Evolutionary conservation across 1,140 invertebrate genomes (phyloP), one percentile per base, ranked within the genome.

Genomic region (Latrodectus geometricus): DNA sequence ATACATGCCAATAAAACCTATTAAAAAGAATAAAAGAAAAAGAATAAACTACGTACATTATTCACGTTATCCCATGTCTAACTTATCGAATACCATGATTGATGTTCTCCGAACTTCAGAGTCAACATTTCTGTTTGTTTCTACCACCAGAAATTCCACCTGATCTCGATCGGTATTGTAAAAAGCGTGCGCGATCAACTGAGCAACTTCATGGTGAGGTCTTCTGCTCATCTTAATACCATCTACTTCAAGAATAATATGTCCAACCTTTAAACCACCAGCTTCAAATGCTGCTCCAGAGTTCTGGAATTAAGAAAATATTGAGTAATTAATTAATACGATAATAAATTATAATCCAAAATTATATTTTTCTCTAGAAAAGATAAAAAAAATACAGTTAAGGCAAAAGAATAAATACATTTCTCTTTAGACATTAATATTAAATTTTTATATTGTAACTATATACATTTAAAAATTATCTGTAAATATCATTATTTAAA

Each of bases 281-380:
- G 96, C 96, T 90, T 96, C 95, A 91, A 94, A 97, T 70, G 97
- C 97, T 88, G 97, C 96, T 88, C 97, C 97, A 90, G 97, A 96
- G 92, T 97, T 96, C 96, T 98, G 91, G 54, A 92, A 93, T 35
- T 5, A 88, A 89, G 86, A 79, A 12, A 81, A 72, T 14, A 14
- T 15, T n/a, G 0, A n/a, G 0, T 54, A 52, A 54, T 9, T 69
- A 15, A 9, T 20, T 21, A n/a, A 21, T 69, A 69, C 0, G 11
- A 14, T 56, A 56, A 14, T 56, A 56, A 9, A 56, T 56, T 14
- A n/a, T n/a, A n/a, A n/a, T 56, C 54, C 54, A 56, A 9, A 56
- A 14, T 56, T n/a, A n/a, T n/a, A n/a, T n/a, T n/a, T n/a, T n/a
- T n/a, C n/a, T n/a, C n/a, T n/a, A n/a, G n/a, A n/a, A n/a, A n/a